Conservation (phyloP, 2,113 vertebrate genomes). For the Jacana jacana region DNA sequence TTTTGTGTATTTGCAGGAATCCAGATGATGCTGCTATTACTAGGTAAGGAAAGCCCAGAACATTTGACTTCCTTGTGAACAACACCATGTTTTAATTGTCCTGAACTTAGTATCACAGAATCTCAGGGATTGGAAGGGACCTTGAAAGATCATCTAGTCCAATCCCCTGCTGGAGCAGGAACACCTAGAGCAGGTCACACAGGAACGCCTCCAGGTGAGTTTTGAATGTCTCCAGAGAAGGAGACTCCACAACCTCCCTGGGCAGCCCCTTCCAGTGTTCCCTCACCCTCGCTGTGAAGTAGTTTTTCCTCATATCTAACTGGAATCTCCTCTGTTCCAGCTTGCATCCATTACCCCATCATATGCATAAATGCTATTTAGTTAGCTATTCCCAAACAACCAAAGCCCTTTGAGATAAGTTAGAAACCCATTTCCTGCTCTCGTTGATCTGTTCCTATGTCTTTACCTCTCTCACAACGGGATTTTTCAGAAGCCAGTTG, state of each 20-base stretch:
- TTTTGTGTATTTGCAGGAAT: not conserved
- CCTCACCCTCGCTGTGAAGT: too few relatives aligned
- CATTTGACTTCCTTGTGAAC: not conserved
- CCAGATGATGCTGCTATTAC: not conserved
- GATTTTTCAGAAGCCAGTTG: not conserved
- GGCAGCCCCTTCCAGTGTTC: too few relatives aligned
- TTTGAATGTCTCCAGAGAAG: too few relatives aligned
- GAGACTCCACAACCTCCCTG: too few relatives aligned
- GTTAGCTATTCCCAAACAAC: not conserved
- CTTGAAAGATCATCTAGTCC: too few relatives aligned
- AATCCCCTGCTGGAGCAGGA: too few relatives aligned
- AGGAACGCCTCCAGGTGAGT: too few relatives aligned
- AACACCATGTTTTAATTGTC: not conserved
- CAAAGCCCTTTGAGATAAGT: not conserved
- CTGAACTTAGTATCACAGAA: not conserved
- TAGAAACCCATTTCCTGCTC: not conserved
- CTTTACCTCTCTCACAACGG: not conserved
- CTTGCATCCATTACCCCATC: too few relatives aligned
- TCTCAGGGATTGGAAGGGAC: too few relatives aligned
- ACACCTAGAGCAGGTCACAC: too few relatives aligned
- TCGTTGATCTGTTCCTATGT: not conserved
- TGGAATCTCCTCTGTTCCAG: too few relatives aligned
- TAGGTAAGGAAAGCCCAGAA: constrained; percentile 7
- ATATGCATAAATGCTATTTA: not conserved
- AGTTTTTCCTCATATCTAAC: too few relatives aligned